Evolutionary conservation across 2,888 invertebrate genomes (phyloP), one percentile per base, ranked within the genome.

Genomic region (Polylopha cassiicola): DNA sequence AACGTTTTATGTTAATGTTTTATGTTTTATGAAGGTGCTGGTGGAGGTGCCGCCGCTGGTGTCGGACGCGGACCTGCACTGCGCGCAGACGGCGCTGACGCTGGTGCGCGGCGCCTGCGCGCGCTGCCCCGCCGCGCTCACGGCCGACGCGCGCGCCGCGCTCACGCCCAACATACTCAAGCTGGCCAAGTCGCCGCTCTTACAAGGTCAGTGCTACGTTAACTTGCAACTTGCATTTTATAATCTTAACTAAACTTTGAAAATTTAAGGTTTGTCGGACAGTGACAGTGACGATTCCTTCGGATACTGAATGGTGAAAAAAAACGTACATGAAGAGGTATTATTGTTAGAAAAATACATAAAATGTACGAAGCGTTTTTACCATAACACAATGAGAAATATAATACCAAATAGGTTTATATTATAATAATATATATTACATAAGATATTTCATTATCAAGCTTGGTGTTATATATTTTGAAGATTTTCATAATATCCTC

Each of bases 31-130:
- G 31, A 53, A 90, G 86, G 93, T 97, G 29, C 90, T 97, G 61
- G 88, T 91, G 38, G 98, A 99, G 78, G 88, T 98, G 58, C 96
- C 97, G 5, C 92, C 95, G 6, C 86, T 99, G 33, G 89, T 99
- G 49, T 94, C 92, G 60, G 99, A 99, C 78, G 90, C 94, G 24
- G 99, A 99, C 85, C 87, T 99, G 47, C 98, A 99, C 77, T 97
- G 99, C 55, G 97, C 98, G 29, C 98, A 98, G 82, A 89, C 95
- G 59, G 95, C 95, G 13, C 86, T 97, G 44, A 90, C 91, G 37
- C 86, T 97, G 33, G 87, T 97, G 37, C 95, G 95, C 46, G 92
- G 94, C 34, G 92, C 95, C 22, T 95, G 95, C 33, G 87, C 89
- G 47, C 87, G 91, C 26, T 93, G 95, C 65, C 93, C 95, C 4